Percentiles rank a stretch among this genome's conserved stretches.
These are phyloP conservation scores for Callimorpha dominula DNA, from an alignment of 2,888 invertebrate species.

Conservation along the genomic window DNA sequence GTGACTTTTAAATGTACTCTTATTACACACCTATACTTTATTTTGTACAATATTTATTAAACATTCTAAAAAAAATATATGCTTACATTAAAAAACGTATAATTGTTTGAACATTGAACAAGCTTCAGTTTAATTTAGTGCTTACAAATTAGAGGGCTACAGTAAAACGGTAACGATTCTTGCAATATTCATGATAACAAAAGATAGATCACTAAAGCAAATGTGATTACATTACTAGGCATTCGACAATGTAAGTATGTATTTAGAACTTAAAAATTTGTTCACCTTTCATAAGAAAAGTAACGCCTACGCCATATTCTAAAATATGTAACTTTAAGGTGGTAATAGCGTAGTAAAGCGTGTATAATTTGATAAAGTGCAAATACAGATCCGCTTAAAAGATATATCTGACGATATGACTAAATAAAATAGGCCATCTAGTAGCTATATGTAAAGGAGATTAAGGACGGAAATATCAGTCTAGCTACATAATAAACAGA, in stretches of 20 bases:
- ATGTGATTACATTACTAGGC: background rate
- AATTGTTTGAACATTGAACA: background rate
- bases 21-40: background rate
- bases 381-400: background rate
- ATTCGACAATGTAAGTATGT: background rate
- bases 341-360: background rate
- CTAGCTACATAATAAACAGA: constrained; percentile 2
- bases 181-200: background rate
- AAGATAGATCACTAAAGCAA: background rate
- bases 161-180: background rate
- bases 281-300: background rate
- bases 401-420: background rate
- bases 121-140: background rate
- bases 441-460: background rate
- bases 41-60: too few species aligned
- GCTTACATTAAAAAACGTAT: background rate
- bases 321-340: background rate
- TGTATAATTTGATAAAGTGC: background rate
- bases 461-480: constrained; percentile 13
- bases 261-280: background rate
- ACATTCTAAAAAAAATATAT: too few species aligned
- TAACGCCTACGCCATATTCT: background rate
- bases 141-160: background rate
- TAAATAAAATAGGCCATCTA: background rate
- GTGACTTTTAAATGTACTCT: background rate